Percentiles rank a stretch among this genome's conserved stretches.
phyloP scores from a whole-genome alignment of 2,113 vertebrate species.

The Brienomyrus brachyistius region DNA sequence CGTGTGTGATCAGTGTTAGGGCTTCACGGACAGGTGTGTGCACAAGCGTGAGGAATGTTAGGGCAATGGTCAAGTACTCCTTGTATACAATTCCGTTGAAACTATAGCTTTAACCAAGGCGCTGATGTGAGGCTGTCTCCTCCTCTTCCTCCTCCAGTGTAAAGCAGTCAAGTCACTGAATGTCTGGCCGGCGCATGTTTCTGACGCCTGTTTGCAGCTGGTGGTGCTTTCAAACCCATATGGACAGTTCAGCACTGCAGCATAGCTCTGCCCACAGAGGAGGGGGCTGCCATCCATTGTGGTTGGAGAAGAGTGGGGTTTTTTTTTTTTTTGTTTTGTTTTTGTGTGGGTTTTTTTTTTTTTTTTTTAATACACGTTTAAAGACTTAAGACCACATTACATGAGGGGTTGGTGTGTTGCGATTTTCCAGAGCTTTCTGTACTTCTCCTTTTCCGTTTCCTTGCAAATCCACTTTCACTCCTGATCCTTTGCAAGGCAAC shows the following conservation, averaged over 20 bases:
- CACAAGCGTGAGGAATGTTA: neutral
- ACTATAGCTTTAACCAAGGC: neutral
- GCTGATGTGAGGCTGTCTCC: neutral
- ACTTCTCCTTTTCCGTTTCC: neutral
- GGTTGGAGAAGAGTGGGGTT: neutral
- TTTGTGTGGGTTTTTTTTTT: neutral
- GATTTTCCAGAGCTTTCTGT: neutral
- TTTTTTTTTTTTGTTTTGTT: neutral
- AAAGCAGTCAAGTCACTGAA: neutral
- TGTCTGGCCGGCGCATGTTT: neutral
- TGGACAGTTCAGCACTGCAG: neutral
- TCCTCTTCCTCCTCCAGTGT: neutral
- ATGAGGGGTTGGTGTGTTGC: neutral
- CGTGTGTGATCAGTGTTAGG: neutral
- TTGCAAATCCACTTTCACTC: neutral
- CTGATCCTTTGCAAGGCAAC: neutral
- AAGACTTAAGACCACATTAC: neutral
- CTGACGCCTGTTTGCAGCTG: neutral
- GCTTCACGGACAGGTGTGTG: neutral
- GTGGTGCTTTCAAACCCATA: neutral
- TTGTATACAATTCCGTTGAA: neutral
- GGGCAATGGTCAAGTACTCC: neutral
- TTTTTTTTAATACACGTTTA: neutral
- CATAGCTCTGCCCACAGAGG: neutral
- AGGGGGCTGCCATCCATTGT: neutral